phyloP scores from a whole-genome alignment of 2,113 vertebrate species.

The Larimichthys polyactis region DNA sequence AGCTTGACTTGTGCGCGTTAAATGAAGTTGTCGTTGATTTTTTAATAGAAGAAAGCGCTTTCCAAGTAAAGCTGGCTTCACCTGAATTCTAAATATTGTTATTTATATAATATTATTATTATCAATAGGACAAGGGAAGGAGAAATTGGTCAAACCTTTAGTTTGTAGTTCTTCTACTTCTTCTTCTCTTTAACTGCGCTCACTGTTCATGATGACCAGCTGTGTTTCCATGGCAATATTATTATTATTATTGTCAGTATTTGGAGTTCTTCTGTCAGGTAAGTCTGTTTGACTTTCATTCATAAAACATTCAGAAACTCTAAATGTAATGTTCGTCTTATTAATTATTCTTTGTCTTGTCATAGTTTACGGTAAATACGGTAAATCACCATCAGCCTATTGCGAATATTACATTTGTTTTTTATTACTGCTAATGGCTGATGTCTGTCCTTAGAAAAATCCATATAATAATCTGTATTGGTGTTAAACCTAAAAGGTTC shows the following conservation, averaged over 20 bases:
- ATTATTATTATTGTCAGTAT: background rate
- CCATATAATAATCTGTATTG: background rate
- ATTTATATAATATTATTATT: too few relatives aligned
- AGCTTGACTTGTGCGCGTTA: background rate
- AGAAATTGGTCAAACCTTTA: accelerated
- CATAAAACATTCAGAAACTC: background rate
- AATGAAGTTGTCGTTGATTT: background rate
- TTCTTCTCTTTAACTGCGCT: background rate
- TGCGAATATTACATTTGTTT: background rate
- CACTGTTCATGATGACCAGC: constrained; percentile 30
- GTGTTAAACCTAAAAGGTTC: background rate
- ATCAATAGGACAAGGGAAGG: background rate
- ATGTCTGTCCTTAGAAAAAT: background rate
- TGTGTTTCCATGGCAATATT: constrained; percentile 7
- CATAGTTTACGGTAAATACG: background rate
- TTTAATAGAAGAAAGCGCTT: background rate
- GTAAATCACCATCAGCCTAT: too few relatives aligned
- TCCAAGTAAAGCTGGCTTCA: background rate
- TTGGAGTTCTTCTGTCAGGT: constrained; percentile 70
- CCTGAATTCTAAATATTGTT: background rate
- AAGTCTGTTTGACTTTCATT: constrained; percentile 6
- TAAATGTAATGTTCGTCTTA: background rate
- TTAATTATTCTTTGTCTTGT: too few relatives aligned
- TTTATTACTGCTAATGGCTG: background rate
- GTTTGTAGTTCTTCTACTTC: too few relatives aligned